Evolutionary conservation across 2,888 invertebrate species (phyloP).

Genomic region (Hydriomena furcata): DNA sequence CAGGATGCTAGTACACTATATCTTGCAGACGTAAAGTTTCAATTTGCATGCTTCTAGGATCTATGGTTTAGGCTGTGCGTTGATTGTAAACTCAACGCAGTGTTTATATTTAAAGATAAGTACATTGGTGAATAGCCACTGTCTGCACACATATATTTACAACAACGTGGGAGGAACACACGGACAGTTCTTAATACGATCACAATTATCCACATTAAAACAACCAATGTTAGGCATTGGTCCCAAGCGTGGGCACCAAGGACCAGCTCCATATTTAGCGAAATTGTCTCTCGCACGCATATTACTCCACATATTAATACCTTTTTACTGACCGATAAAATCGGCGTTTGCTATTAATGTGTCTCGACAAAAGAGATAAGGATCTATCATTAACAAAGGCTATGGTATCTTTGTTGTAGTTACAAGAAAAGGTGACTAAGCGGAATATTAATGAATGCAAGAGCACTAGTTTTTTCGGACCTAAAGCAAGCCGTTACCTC

Average conservation of each 20-base stretch:
- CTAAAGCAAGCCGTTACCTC: too few relatives aligned
- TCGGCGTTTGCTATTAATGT: slow-evolving; percentile 25
- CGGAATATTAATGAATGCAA: slow-evolving; percentile 1
- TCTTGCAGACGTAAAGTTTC: too few relatives aligned
- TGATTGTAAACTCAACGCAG: too few relatives aligned
- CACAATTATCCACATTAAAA: slow-evolving; percentile 78
- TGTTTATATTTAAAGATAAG: too few relatives aligned
- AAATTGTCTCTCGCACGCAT: slow-evolving; percentile 61
- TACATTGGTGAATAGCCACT: too few relatives aligned
- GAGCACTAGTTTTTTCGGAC: too few relatives aligned
- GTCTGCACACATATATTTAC: slow-evolving; percentile 19
- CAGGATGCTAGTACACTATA: too few relatives aligned
- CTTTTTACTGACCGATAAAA: slow-evolving; percentile 41
- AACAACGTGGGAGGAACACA: slow-evolving; percentile 58
- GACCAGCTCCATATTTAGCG: slow-evolving; percentile 67
- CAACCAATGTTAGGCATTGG: slow-evolving; percentile 57
- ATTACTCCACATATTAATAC: slow-evolving; percentile 52
- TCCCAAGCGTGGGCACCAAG: slow-evolving; percentile 68
- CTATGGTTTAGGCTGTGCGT: too few relatives aligned
- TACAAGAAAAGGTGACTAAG: slow-evolving; percentile 4
- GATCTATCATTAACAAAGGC: slow-evolving; percentile 24
- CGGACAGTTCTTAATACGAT: slow-evolving; percentile 69
- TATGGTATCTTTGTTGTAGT: slow-evolving; percentile 6
- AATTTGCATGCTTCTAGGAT: too few relatives aligned
- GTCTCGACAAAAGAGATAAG: slow-evolving; percentile 30